These are phyloP conservation scores for Smutsia temminckii DNA, from an alignment of 2,797 vertebrate species.

Conservation along the genomic window DNA sequence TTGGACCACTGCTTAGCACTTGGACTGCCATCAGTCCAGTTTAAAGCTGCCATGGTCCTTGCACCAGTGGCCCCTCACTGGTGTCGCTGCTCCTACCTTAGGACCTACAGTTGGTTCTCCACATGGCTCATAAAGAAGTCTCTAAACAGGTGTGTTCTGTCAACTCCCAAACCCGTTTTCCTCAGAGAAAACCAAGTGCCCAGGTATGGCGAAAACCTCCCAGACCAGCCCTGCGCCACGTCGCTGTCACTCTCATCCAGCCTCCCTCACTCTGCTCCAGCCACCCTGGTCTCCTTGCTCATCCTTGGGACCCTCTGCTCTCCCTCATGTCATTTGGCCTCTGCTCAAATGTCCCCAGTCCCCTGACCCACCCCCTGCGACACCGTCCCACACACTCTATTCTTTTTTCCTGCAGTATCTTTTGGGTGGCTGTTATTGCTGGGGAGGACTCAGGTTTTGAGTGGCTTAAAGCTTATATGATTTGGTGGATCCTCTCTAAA, in stretches of 20 bases:
- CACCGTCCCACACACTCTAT: accelerated
- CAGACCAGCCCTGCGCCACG: too few relatives aligned
- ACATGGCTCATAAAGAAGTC: too few relatives aligned
- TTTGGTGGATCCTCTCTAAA: not conserved
- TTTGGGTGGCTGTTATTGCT: not conserved
- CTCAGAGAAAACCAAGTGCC: accelerated
- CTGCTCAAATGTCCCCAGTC: too few relatives aligned
- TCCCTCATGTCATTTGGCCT: not conserved
- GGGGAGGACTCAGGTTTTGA: not conserved
- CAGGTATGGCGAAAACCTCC: accelerated
- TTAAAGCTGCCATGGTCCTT: not conserved
- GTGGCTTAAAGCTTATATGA: not conserved
- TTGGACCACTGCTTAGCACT: not conserved
- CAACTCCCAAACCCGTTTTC: not conserved
- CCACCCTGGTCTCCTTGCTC: not conserved
- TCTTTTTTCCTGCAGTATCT: not conserved
- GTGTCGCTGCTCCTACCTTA: not conserved
- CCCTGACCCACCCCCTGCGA: not conserved
- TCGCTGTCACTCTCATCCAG: accelerated
- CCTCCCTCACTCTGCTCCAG: too few relatives aligned
- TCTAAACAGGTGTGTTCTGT: not conserved
- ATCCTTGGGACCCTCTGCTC: accelerated
- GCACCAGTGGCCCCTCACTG: not conserved
- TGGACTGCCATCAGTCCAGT: accelerated
- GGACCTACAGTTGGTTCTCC: not conserved